Conservation (phyloP, 2,113 vertebrate species). For the Melanerpes aurifrons region DNA sequence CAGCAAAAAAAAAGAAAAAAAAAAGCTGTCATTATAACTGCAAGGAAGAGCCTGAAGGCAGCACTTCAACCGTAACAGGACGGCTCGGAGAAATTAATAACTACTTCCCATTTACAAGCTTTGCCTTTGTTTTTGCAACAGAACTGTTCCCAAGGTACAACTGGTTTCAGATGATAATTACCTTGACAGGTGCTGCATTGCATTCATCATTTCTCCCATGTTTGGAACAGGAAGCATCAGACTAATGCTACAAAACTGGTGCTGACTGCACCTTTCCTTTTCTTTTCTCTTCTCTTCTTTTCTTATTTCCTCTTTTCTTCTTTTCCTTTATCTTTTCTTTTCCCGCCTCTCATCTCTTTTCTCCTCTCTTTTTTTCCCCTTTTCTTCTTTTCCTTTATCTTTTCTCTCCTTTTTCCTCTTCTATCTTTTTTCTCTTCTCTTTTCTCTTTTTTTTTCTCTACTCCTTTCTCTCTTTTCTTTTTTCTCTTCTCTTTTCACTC, state of each 20-base stretch:
- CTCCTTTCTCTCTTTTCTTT: no score
- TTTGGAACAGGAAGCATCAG: conserved; percentile 3
- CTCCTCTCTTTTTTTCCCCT: no score
- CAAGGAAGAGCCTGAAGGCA: conserved; percentile 58
- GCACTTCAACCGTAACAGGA: conserved; percentile 42
- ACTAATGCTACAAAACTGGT: background rate
- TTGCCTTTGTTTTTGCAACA: background rate
- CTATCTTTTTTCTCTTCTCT: no score
- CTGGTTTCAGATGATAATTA: background rate
- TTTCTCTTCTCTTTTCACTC: no score
- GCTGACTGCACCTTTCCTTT: conserved; percentile 1
- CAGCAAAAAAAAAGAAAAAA: background rate
- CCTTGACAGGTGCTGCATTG: conserved; percentile 37
- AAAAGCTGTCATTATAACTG: background rate
- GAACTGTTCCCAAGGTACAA: conserved; percentile 34
- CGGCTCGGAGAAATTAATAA: conserved; percentile 3
- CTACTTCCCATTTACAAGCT: conserved; percentile 42
- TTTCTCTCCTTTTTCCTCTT: no score
- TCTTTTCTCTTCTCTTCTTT: no score
- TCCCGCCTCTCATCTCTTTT: no score
- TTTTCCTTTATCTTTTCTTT: no score
- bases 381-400: no score
- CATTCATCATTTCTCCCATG: background rate
- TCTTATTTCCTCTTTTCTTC: no score
- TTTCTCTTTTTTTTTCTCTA: no score